phyloP scores from a whole-genome alignment of 2,113 vertebrate genomes.

The Eubucco bourcierii region DNA sequence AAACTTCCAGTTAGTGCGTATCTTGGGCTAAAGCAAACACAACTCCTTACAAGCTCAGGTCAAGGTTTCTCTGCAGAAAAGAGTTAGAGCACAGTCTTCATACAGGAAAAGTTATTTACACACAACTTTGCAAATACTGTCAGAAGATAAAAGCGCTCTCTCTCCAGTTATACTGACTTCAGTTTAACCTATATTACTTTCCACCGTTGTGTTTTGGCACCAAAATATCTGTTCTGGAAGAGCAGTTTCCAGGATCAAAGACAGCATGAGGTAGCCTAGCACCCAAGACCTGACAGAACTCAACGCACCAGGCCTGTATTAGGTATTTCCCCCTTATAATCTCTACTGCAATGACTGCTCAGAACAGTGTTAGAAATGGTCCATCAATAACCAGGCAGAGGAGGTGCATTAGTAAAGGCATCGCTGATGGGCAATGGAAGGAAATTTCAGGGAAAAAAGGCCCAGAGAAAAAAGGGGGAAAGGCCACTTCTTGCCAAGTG shows the following conservation, averaged over 20 bases:
- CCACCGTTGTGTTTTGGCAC: background rate
- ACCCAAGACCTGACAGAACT: background rate
- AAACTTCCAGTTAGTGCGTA: conserved; percentile 46
- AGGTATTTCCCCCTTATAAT: background rate
- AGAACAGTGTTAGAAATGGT: background rate
- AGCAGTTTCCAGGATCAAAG: background rate
- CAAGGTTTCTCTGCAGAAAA: conserved; percentile 41
- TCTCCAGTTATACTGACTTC: background rate
- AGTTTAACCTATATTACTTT: background rate
- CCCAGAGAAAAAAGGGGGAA: background rate
- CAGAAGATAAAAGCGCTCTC: background rate
- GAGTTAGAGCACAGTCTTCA: conserved; percentile 6
- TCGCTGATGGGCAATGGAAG: background rate
- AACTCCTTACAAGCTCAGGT: conserved; percentile 17
- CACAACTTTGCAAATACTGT: background rate
- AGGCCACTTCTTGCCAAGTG: background rate
- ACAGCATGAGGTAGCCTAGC: background rate
- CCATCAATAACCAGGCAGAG: background rate
- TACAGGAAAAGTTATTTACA: background rate
- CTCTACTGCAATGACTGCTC: background rate
- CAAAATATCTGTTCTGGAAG: background rate
- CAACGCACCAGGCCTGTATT: background rate
- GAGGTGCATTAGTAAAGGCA: background rate
- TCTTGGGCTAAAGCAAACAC: conserved; percentile 26
- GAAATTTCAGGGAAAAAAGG: background rate